Conservation (phyloP, 2,113 vertebrate species). For the Aramus guarauna region DNA sequence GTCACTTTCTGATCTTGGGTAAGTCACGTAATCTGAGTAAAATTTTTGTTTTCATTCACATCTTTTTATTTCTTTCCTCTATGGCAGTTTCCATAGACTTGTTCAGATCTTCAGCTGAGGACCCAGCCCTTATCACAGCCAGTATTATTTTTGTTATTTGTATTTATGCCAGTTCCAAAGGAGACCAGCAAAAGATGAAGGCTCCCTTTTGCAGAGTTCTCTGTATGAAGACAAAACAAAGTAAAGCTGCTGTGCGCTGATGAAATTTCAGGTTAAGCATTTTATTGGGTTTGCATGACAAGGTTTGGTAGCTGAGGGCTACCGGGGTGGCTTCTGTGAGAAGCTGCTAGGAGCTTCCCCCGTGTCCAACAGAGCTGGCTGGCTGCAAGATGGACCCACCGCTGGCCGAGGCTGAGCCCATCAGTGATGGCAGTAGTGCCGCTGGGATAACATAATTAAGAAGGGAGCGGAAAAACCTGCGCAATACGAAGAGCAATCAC, state of each 20-base stretch:
- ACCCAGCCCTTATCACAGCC: background rate
- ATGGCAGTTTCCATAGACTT: background rate
- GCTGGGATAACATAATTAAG: background rate
- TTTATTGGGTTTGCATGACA: background rate
- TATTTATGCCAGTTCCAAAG: background rate
- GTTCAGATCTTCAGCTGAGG: background rate
- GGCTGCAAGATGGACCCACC: accelerated
- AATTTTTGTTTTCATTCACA: background rate
- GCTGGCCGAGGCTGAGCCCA: background rate
- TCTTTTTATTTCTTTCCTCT: background rate
- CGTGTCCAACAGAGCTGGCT: background rate
- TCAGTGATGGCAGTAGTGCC: accelerated
- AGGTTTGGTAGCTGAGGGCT: background rate
- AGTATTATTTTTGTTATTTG: background rate
- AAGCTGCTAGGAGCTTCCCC: background rate
- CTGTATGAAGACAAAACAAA: background rate
- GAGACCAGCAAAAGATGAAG: background rate
- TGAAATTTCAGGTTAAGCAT: background rate
- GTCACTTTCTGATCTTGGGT: background rate
- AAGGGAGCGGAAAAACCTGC: background rate
- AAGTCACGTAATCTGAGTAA: background rate
- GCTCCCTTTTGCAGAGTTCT: background rate
- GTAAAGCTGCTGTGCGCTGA: background rate
- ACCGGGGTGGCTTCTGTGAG: too few relatives aligned
- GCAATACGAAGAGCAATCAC: too few relatives aligned